Evolutionary conservation across 2,888 invertebrate species (phyloP).

Genomic region (Cosmopolites sordidus): DNA sequence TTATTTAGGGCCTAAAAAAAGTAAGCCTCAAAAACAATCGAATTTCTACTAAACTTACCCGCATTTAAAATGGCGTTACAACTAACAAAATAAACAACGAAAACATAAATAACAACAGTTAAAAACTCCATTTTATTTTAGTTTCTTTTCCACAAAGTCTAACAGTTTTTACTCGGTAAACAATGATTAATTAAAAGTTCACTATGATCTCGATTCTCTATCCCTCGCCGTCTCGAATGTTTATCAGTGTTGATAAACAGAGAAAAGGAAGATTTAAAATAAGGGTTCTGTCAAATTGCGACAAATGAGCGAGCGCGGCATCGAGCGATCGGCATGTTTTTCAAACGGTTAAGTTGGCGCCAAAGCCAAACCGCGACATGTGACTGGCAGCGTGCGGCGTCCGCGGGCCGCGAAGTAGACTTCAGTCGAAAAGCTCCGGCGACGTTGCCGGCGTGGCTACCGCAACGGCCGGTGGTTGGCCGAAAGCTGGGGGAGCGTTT

Average conservation of each 20-base stretch:
- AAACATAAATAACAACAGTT: constrained; percentile 23
- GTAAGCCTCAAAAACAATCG: too few relatives aligned
- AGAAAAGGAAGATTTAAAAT: too few relatives aligned
- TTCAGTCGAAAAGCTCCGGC: constrained; percentile 13
- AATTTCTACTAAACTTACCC: constrained; percentile 27
- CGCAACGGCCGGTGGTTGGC: constrained; percentile 26
- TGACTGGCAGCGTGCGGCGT: constrained; percentile 23
- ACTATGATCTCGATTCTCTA: too few relatives aligned
- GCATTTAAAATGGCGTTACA: constrained; percentile 32
- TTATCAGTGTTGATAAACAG: too few relatives aligned
- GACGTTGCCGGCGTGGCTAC: constrained; percentile 19
- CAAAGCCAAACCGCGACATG: constrained; percentile 23
- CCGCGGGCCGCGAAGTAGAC: constrained; percentile 2
- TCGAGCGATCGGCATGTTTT: constrained; percentile 1
- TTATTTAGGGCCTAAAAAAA: too few relatives aligned
- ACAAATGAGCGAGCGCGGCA: too few relatives aligned
- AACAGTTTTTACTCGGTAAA: too few relatives aligned
- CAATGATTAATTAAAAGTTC: too few relatives aligned
- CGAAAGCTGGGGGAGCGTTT: constrained; percentile 19
- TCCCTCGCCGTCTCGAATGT: too few relatives aligned
- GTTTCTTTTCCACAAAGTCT: too few relatives aligned
- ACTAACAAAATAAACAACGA: constrained; percentile 24
- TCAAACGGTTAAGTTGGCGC: constrained; percentile 21
- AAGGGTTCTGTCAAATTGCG: too few relatives aligned
- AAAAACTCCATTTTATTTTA: constrained; percentile 22